Conservation (phyloP, 2,888 invertebrate genomes). For the Plusia festucae region DNA sequence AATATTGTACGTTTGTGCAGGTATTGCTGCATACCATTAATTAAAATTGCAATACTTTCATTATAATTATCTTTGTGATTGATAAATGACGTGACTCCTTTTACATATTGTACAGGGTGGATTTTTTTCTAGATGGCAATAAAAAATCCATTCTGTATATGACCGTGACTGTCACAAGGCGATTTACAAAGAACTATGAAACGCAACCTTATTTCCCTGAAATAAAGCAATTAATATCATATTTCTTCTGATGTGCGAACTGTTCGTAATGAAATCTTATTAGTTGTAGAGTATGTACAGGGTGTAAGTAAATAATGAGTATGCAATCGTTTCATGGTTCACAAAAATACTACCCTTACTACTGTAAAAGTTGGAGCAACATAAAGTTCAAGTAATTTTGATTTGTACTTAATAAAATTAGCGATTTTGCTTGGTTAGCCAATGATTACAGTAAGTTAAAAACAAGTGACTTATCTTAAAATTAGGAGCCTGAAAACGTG, state of each 20-base stretch:
- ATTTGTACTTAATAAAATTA: neutral
- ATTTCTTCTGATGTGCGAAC: too few relatives aligned
- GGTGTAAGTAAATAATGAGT: neutral
- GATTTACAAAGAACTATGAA: neutral
- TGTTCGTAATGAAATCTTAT: neutral
- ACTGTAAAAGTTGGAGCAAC: neutral
- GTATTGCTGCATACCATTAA: too few relatives aligned
- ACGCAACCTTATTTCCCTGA: neutral
- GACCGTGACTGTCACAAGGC: too few relatives aligned
- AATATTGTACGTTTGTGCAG: too few relatives aligned
- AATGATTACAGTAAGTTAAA: neutral
- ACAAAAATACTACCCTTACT: neutral
- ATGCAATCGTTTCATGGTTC: neutral
- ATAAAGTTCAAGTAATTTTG: neutral
- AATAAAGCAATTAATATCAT: neutral
- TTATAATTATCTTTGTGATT: too few relatives aligned
- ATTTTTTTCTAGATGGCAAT: too few relatives aligned
- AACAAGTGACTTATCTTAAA: neutral
- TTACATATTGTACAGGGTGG: too few relatives aligned
- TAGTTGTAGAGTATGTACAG: slow-evolving; percentile 1
- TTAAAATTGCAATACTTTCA: too few relatives aligned
- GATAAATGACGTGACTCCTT: too few relatives aligned
- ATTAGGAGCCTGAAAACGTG: neutral
- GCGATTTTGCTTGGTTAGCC: neutral
- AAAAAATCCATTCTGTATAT: too few relatives aligned